A percentile compares a stretch with the other conserved stretches of the same genome.
phyloP scores from a whole-genome alignment of 2,113 vertebrate genomes.

The Ancistrus triradiatus region DNA sequence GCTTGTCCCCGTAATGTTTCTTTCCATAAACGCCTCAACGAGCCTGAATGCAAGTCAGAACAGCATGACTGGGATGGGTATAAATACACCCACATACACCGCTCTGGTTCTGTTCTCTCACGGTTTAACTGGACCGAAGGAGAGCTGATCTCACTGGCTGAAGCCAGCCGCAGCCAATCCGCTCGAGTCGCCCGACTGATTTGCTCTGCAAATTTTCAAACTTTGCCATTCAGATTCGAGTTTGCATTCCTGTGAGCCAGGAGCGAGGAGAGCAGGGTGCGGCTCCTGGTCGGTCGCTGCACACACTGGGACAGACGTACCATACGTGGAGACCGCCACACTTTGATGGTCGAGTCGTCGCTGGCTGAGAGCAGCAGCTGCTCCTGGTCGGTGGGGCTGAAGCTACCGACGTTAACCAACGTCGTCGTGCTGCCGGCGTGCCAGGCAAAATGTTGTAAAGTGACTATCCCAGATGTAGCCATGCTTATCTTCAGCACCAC shows the following conservation, averaged over 20 bases:
- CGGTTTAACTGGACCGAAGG: too few species aligned
- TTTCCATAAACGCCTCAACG: too few species aligned
- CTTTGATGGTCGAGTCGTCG: slow-evolving; percentile 88
- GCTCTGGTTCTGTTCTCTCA: too few species aligned
- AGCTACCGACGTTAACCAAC: slow-evolving; percentile 95
- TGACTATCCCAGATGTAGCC: slow-evolving; percentile 98
- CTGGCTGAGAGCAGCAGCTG: slow-evolving; percentile 90
- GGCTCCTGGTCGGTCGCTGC: slow-evolving; percentile 42
- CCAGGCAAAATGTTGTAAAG: slow-evolving; percentile 93
- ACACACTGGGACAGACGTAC: slow-evolving; percentile 66
- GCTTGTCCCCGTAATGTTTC: too few species aligned
- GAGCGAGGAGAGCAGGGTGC: slow-evolving; percentile 75
- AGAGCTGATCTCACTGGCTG: too few species aligned
- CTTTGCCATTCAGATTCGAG: slow-evolving; percentile 56
- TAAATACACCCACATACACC: too few species aligned
- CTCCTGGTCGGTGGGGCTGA: slow-evolving; percentile 92
- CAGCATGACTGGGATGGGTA: too few species aligned
- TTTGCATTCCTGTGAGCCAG: slow-evolving; percentile 63
- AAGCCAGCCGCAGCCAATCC: too few species aligned
- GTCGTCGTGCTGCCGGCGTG: slow-evolving; percentile 84
- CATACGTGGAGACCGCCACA: slow-evolving; percentile 84
- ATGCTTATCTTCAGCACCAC: slow-evolving; percentile 90
- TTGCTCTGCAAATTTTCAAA: slow-evolving; percentile 41
- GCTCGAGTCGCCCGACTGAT: not conserved
- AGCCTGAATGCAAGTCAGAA: too few species aligned